These are phyloP conservation scores for Trachurus trachurus DNA, from an alignment of 2,797 vertebrate species.

Conservation along the genomic window DNA sequence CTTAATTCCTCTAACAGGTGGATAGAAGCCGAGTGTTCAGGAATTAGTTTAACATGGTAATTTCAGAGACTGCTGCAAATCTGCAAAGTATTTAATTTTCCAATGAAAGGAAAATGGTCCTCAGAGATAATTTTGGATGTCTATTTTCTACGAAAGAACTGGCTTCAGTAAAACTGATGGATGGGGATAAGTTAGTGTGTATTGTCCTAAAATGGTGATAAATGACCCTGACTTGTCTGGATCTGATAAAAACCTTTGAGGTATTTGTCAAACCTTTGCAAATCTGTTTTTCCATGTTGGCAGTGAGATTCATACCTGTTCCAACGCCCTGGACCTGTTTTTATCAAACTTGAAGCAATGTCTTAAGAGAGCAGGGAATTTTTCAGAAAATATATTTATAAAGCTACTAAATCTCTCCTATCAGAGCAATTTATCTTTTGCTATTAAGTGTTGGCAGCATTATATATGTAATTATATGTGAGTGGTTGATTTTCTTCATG, in stretches of 20 bases:
- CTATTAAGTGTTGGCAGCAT: slow-evolving; percentile 2
- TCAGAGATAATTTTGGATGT: slow-evolving; percentile 42
- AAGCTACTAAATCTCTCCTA: slow-evolving; percentile 33
- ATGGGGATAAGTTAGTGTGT: slow-evolving; percentile 65
- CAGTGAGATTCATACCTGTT: slow-evolving; percentile 45
- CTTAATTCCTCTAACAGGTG: slow-evolving; percentile 46
- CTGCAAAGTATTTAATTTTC: slow-evolving; percentile 21
- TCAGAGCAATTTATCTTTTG: slow-evolving; percentile 34
- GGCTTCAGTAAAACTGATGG: slow-evolving; percentile 76
- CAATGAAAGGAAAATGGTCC: slow-evolving; percentile 17
- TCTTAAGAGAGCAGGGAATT: slow-evolving; percentile 30
- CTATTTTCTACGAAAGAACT: slow-evolving; percentile 45
- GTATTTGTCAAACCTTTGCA: slow-evolving; percentile 66
- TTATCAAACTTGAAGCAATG: slow-evolving; percentile 34
- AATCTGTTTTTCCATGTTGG: slow-evolving; percentile 61
- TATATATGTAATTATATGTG: neutral
- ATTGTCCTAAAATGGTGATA: slow-evolving; percentile 80
- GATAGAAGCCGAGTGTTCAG: slow-evolving; percentile 18
- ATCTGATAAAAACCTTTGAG: slow-evolving; percentile 73
- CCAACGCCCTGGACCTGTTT: slow-evolving; percentile 38
- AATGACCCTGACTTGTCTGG: slow-evolving; percentile 60
- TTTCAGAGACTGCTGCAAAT: slow-evolving; percentile 14
- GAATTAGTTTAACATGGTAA: slow-evolving; percentile 13
- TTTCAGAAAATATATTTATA: slow-evolving; percentile 20
- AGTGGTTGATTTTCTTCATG: slow-evolving; percentile 9